Evolutionary conservation across 2,888 invertebrate species (phyloP).

Genomic region (Galerucella calmariensis): DNA sequence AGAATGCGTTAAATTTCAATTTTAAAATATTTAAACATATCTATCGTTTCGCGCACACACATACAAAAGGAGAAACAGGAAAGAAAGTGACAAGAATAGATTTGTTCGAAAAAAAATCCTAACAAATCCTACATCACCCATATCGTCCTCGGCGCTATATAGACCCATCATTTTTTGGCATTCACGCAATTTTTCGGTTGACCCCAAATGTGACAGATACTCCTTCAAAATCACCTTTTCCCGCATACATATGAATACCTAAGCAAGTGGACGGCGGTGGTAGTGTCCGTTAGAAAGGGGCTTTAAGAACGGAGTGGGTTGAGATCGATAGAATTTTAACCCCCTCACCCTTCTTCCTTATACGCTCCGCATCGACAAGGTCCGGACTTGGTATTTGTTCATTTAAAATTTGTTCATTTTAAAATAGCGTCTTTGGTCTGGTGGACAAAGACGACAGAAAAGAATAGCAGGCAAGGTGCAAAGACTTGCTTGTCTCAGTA

Average conservation of each 20-base stretch:
- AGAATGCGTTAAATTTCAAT: too few relatives aligned
- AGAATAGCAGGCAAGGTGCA: too few relatives aligned
- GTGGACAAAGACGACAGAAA: too few relatives aligned
- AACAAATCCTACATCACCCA: constrained; percentile 31
- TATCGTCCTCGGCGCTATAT: constrained; percentile 19
- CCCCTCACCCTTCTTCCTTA: constrained; percentile 38
- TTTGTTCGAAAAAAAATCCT: constrained; percentile 32
- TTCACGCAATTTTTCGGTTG: constrained; percentile 40
- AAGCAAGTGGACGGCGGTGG: constrained; percentile 60
- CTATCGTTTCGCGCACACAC: background rate
- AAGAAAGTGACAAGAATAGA: constrained; percentile 23
- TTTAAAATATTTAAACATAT: too few relatives aligned
- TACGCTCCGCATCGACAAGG: constrained; percentile 50
- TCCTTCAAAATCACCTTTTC: constrained; percentile 45
- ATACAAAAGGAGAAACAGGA: background rate
- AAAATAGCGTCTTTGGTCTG: too few relatives aligned
- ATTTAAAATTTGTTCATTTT: background rate
- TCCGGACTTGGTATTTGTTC: background rate
- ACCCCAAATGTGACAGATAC: constrained; percentile 42
- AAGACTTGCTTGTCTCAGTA: too few relatives aligned
- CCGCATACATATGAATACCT: constrained; percentile 61
- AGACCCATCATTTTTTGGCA: constrained; percentile 38
- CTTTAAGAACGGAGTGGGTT: constrained; percentile 57
- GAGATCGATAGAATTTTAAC: constrained; percentile 59
- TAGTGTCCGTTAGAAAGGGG: constrained; percentile 56